phyloP scores from a whole-genome alignment of 35 echinoderm and acorn worm species.

The Heliocidaris tuberculata region DNA sequence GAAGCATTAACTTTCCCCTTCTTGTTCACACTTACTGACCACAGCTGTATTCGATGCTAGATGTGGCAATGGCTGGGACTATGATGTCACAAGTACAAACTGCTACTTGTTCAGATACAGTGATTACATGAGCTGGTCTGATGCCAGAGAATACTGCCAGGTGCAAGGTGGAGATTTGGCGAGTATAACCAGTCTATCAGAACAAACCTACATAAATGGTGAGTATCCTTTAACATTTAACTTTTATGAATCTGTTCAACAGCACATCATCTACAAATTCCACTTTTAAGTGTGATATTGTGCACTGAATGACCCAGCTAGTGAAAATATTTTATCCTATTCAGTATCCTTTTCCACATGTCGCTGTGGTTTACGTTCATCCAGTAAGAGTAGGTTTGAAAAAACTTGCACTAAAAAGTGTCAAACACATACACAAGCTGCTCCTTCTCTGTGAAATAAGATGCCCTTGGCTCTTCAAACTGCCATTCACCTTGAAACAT shows the following conservation, averaged over 20 bases:
- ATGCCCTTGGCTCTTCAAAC: no score
- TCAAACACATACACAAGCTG: no score
- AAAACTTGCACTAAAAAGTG: no score
- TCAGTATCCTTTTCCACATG: no score
- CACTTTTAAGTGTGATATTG: no score
- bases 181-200: conserved; percentile 56
- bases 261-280: no score
- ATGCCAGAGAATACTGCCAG: conserved; percentile 66
- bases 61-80: conserved; percentile 87
- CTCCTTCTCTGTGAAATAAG: no score
- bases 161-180: conserved; percentile 74
- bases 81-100: conserved; percentile 50
- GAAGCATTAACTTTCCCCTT: neutral
- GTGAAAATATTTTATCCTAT: no score
- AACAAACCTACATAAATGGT: conserved; percentile 89
- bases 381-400: no score
- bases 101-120: conserved; percentile 73
- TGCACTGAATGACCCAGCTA: no score
- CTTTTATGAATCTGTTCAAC: neutral
- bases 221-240: neutral
- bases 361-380: no score
- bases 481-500: no score
- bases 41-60: conserved; percentile 71
- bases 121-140: conserved; percentile 65
- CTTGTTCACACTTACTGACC: neutral